Evolutionary conservation across 2,797 vertebrate genomes (phyloP).

Genomic region (Crypturellus tataupa): DNA sequence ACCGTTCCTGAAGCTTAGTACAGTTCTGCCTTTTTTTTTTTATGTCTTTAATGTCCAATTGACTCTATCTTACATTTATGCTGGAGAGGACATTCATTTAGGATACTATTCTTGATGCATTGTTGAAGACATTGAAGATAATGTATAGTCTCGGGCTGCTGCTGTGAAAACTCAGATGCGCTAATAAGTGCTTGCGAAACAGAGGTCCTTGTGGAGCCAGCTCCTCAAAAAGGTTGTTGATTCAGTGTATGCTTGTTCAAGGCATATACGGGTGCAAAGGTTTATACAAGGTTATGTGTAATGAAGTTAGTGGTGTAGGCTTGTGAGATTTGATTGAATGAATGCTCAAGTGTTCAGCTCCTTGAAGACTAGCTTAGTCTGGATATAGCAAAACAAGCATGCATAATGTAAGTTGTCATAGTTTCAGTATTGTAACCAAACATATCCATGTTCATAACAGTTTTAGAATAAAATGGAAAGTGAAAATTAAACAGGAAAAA

Average conservation of each 20-base stretch:
- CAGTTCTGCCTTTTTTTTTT: background rate
- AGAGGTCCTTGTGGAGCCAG: background rate
- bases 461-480: conserved; percentile 18
- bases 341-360: background rate
- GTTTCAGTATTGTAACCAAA: background rate
- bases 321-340: conserved; percentile 33
- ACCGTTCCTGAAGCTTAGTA: background rate
- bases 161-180: background rate
- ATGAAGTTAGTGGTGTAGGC: background rate
- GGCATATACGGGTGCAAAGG: background rate
- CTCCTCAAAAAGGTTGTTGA: background rate
- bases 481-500: conserved; percentile 47
- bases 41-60: conserved; percentile 9
- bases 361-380: conserved; percentile 14
- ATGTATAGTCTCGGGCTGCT: background rate
- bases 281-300: conserved; percentile 36
- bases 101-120: background rate
- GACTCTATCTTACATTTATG: background rate
- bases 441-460: background rate
- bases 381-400: conserved; percentile 6
- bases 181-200: conserved; percentile 27
- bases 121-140: background rate
- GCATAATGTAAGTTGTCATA: background rate
- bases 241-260: conserved; percentile 30
- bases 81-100: background rate